Base-by-base conservation (phyloP, 2,888 invertebrate genomes). In the Endotricha flammealis region DNA sequence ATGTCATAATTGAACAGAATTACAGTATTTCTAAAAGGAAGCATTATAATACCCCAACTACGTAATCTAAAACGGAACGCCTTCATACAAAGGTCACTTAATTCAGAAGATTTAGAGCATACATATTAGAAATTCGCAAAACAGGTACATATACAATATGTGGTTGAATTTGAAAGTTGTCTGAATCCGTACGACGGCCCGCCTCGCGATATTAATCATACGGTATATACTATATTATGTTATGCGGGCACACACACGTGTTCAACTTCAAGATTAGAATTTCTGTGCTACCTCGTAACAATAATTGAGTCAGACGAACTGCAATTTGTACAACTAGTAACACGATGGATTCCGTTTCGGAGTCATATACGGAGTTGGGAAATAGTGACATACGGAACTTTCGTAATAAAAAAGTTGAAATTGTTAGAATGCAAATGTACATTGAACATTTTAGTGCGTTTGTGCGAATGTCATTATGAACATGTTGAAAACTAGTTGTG, bases 131-230 rank as follows among this genome's bases (percentile, higher is more conserved):
- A 1, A 9, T 14, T 29, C 13, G 22, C 20, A 10, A 10, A 11
- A 4, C 12, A 29, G 12, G 27, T 25, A 25, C 9, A 10, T 10
- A 11, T 27, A 48, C 48, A 57, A 54, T 53, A 53, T 52, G 47
- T 39, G 47, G 56, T 58, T 55, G 46, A 47, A 61, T 68, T 60
- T 41, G 61, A 71, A 73, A 76, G 69, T 78, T 74, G 68, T 73
- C 64, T 62, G 73, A 73, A 70, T 56, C 68, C 69, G 47, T 69
- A 68, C 55, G 50, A 57, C 46, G 48, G 50, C 47, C 49, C 57
- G 57, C 56, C 56, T 50, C 54, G 49, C 65, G 71, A 79, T 78
- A 81, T 80, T 79, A 81, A 81, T 82, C 81, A 76, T 63, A 66
- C 64, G 70, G 72, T 72, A 74, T n/a, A n/a, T n/a, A n/a, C n/a